Conservation (phyloP, 2,113 vertebrate species). For the Coreoperca whiteheadi region DNA sequence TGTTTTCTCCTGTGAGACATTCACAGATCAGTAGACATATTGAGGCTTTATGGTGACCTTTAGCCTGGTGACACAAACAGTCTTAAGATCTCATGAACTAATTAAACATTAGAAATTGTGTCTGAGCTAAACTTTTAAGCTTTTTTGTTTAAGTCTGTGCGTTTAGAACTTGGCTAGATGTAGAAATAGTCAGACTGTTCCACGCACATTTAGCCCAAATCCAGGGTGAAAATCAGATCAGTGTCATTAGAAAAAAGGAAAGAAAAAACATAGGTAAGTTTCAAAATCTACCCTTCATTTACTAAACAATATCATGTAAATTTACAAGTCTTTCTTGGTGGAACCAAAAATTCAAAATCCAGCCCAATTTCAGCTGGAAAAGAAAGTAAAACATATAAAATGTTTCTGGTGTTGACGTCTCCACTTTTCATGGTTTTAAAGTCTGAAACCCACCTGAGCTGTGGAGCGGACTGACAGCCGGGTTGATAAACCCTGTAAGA, state of each 20-base stretch:
- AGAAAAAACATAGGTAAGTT: no score
- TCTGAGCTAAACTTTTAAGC: neutral
- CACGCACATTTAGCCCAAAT: neutral
- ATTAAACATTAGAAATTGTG: neutral
- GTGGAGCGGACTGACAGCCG: conserved; percentile 34
- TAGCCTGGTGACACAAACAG: neutral
- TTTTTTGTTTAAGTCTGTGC: neutral
- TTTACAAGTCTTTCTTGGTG: no score
- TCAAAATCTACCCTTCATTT: no score
- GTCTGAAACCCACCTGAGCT: conserved; percentile 54
- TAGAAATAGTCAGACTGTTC: neutral
- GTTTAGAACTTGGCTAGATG: neutral
- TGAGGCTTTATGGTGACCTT: neutral
- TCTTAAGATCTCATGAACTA: neutral
- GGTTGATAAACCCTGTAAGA: conserved; percentile 60
- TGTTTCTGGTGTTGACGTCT: conserved; percentile 61
- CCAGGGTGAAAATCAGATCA: no score
- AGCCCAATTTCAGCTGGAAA: neutral
- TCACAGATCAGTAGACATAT: neutral
- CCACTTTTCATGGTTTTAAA: conserved; percentile 47
- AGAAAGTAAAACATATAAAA: no score
- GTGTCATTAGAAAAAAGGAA: no score
- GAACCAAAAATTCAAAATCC: no score
- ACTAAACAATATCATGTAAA: no score
- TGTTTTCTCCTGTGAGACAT: neutral